Conservation (phyloP, 2,797 vertebrate genomes). For the Schizopygopsis malacanthus region DNA sequence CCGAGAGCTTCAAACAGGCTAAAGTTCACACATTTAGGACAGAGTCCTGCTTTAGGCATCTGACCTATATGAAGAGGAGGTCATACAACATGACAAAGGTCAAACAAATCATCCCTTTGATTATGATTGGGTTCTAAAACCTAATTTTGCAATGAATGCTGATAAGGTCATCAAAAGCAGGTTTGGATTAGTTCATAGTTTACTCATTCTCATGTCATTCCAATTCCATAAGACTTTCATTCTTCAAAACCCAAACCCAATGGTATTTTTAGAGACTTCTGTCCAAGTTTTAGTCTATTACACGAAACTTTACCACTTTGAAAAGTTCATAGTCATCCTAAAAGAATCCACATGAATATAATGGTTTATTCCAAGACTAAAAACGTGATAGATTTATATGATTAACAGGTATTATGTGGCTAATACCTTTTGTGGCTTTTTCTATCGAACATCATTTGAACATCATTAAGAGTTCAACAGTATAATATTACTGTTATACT, state of each 20-base stretch:
- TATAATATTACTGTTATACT: background rate
- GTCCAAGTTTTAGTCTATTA: too few relatives aligned
- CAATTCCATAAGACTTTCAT: background rate
- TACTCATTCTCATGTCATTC: background rate
- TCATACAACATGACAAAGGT: background rate
- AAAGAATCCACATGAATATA: background rate
- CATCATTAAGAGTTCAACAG: too few relatives aligned
- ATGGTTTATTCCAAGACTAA: background rate
- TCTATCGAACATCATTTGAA: too few relatives aligned
- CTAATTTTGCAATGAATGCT: background rate
- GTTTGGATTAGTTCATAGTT: background rate
- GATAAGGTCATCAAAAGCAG: background rate
- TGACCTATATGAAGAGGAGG: background rate
- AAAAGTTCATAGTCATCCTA: background rate
- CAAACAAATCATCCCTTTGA: background rate
- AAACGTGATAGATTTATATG: background rate
- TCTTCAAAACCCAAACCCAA: background rate
- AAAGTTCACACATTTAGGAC: constrained; percentile 15
- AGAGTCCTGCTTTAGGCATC: background rate
- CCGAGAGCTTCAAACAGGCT: background rate
- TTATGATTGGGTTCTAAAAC: background rate
- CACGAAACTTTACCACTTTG: background rate
- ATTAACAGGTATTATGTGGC: background rate
- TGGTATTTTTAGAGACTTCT: background rate
- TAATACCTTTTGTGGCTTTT: background rate